phyloP scores from a whole-genome alignment of 2,113 vertebrate species.

The Rhinichthys klamathensis region DNA sequence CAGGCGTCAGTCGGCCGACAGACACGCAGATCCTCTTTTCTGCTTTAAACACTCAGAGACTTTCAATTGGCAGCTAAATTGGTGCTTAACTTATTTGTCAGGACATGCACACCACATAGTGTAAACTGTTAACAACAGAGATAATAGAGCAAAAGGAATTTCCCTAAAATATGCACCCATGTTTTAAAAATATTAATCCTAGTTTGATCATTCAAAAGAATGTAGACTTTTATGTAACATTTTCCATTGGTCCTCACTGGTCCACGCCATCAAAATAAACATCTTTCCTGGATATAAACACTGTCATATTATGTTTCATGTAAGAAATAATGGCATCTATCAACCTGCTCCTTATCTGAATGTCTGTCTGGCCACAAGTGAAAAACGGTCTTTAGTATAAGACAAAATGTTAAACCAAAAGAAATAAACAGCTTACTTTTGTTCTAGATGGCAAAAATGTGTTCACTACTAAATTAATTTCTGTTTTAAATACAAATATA shows the following conservation, averaged over 20 bases:
- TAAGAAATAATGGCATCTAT: slow-evolving; percentile 29
- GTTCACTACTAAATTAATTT: not conserved
- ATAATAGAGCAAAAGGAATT: slow-evolving; percentile 30
- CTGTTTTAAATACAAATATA: not conserved
- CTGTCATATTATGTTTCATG: slow-evolving; percentile 50
- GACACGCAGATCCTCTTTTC: slow-evolving; percentile 9
- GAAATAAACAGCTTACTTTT: slow-evolving; percentile 12
- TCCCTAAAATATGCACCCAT: slow-evolving; percentile 19
- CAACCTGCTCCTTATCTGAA: slow-evolving; percentile 31
- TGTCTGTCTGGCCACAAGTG: slow-evolving; percentile 13
- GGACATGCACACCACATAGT: slow-evolving; percentile 7
- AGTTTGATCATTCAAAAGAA: slow-evolving; percentile 33
- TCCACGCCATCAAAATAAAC: slow-evolving; percentile 52
- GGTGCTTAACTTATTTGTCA: not conserved
- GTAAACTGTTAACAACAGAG: not conserved
- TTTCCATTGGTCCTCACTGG: slow-evolving; percentile 52
- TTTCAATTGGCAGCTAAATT: slow-evolving; percentile 20
- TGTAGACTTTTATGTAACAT: slow-evolving; percentile 51
- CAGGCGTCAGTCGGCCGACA: slow-evolving; percentile 26
- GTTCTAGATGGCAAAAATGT: not conserved
- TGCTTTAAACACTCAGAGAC: not conserved
- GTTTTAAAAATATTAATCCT: slow-evolving; percentile 20
- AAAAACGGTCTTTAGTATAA: slow-evolving; percentile 12
- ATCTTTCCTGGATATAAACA: slow-evolving; percentile 48
- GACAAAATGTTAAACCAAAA: slow-evolving; percentile 1